Evolutionary conservation across 2,888 invertebrate species (phyloP).

Genomic region (Malthinus flaveolus): DNA sequence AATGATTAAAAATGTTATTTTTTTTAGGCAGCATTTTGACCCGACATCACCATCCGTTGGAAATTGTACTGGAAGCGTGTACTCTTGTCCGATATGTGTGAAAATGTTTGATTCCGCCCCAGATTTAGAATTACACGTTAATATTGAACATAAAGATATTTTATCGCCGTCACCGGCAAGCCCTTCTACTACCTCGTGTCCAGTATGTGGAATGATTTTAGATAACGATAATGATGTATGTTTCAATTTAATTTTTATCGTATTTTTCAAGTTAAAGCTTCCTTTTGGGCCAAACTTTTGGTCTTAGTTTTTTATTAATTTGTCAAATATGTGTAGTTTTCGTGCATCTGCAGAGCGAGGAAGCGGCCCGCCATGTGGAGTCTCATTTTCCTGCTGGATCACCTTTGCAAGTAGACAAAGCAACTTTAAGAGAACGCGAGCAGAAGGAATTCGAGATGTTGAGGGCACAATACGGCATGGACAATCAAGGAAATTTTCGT

Average conservation of each 20-base stretch:
- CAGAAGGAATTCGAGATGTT: conserved; percentile 81
- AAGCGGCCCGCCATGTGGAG: conserved; percentile 83
- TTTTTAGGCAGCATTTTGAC: conserved; percentile 74
- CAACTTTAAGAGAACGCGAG: conserved; percentile 73
- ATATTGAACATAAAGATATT: conserved; percentile 82
- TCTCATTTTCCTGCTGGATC: conserved; percentile 72
- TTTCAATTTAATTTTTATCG: conserved; percentile 51
- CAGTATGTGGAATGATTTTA: conserved; percentile 55
- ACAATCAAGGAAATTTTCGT: conserved; percentile 79
- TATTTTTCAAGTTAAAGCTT: conserved; percentile 35
- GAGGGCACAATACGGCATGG: conserved; percentile 86
- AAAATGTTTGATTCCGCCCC: conserved; percentile 72
- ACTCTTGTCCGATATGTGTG: conserved; percentile 79
- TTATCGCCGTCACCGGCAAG: conserved; percentile 67
- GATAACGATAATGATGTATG: conserved; percentile 58
- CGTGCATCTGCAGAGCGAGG: conserved; percentile 50
- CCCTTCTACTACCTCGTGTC: conserved; percentile 51
- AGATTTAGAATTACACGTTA: conserved; percentile 83
- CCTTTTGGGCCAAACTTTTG: neutral
- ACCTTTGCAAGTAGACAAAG: conserved; percentile 56
- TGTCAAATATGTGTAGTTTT: conserved; percentile 35
- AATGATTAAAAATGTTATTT: neutral
- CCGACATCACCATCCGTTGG: conserved; percentile 72
- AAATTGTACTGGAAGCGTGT: conserved; percentile 58
- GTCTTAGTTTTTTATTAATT: conserved; percentile 2